These are phyloP conservation scores for Pelmatolapia mariae DNA, from an alignment of 2,113 vertebrate species.

Conservation along the genomic window DNA sequence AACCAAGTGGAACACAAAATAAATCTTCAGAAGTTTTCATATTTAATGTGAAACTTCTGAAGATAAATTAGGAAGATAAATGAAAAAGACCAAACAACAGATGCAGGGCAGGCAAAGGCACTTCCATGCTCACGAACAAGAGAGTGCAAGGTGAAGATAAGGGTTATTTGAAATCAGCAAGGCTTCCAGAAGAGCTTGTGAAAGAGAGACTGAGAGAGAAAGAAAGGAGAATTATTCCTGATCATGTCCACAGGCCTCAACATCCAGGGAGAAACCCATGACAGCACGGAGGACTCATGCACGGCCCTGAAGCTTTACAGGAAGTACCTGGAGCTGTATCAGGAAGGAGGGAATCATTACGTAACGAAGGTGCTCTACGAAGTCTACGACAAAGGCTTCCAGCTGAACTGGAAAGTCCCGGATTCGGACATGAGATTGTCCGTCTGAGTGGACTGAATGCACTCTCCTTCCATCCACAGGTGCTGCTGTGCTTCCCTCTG, in stretches of 20 bases:
- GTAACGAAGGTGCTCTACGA: slow-evolving; percentile 90
- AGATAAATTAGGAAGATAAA: too few species aligned
- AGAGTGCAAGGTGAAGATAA: too few species aligned
- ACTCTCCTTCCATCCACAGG: slow-evolving; percentile 37
- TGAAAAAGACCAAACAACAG: too few species aligned
- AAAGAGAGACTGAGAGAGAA: too few species aligned
- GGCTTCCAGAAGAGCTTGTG: slow-evolving; percentile 87
- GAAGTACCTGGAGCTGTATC: slow-evolving; percentile 88
- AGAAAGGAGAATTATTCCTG: too few species aligned
- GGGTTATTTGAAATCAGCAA: too few species aligned
- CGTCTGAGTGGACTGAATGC: not conserved
- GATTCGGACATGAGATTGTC: slow-evolving; percentile 65
- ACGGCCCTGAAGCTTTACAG: slow-evolving; percentile 93
- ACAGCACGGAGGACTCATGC: slow-evolving; percentile 95
- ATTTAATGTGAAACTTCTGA: too few species aligned
- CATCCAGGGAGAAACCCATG: slow-evolving; percentile 95
- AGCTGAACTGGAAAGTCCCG: slow-evolving; percentile 95
- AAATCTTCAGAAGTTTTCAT: too few species aligned
- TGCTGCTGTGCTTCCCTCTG: slow-evolving; percentile 64
- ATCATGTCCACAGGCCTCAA: slow-evolving; percentile 78
- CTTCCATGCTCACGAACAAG: too few species aligned
- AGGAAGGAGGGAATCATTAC: slow-evolving; percentile 79
- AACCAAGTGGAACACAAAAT: too few species aligned
- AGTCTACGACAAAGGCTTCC: slow-evolving; percentile 93
- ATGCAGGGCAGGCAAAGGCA: too few species aligned